Evolutionary conservation across 2,113 vertebrate genomes (phyloP), one percentile per base, ranked within the genome.

Genomic region (Hemiprocne comata): DNA sequence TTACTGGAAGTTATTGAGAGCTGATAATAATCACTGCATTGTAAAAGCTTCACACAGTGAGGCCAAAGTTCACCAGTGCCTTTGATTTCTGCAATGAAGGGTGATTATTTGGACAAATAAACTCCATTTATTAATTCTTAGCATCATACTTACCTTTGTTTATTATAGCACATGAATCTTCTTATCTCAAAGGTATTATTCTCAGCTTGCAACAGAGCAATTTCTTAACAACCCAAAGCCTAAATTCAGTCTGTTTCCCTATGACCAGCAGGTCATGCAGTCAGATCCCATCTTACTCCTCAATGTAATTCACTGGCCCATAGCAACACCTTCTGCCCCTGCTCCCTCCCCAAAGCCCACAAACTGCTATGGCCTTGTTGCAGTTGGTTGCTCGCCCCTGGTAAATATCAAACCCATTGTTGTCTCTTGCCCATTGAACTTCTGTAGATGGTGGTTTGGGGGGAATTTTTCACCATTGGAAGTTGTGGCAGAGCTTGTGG

Each of bases 191-290:
- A 87, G 51, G 9, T 36, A 2, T 11, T 33, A 2, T 9, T 24
- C 20, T 64, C 2, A 0, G 34, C 34, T 64, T 75, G 28, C 38
- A 77, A 29, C 23, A 50, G 7, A 77, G 21, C 3, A 74, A 50
- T 33, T 46, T 17, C 46, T 50, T 74, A 21, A 51, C 66, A 46
- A 3, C 18, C 6, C 1, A 0, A 8, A 29, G 29, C n/a, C 61
- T 11, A 24, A 44, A 13, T 6, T 13, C 20, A 42, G 29, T 5
- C 5, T 18, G 13, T 38, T 60, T 29, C 34, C n/a, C 44, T 53
- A 13, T 0, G 24, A 34, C n/a, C 14, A 28, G 1, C 5, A 36
- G 48, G 10, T 15, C 0, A 0, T 11, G 46, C 2, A 28, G 17
- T 14, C 80, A 86, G 46, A 29, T 29, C 51, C 40, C 44, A 13